A percentile compares a stretch with the other conserved stretches of the same genome.
phyloP scores from a whole-genome alignment of 2,797 vertebrate genomes.

The Fundulus diaphanus region DNA sequence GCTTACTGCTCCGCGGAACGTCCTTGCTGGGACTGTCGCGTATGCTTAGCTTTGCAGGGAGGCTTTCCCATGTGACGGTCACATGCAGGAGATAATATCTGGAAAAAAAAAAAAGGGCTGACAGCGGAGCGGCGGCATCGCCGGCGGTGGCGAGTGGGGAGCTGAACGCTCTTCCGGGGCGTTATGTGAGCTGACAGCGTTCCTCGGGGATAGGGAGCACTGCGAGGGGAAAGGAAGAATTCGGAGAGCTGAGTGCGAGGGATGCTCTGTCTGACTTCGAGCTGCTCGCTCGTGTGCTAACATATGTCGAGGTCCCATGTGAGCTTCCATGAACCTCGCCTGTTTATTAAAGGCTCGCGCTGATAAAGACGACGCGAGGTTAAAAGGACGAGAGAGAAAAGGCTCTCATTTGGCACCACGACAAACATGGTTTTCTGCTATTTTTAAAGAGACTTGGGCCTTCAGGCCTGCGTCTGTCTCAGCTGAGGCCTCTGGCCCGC shows the following conservation, averaged over 20 bases:
- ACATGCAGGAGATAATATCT: constrained; percentile 66
- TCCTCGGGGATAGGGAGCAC: constrained; percentile 62
- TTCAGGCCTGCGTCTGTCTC: constrained; percentile 35
- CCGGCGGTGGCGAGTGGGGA: constrained; percentile 38
- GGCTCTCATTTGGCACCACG: constrained; percentile 16
- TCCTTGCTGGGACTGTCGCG: constrained; percentile 68
- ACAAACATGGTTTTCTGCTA: constrained; percentile 20
- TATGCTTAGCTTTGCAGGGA: constrained; percentile 62
- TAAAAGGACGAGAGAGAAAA: not conserved
- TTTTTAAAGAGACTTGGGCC: constrained; percentile 33
- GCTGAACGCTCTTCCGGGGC: constrained; percentile 60
- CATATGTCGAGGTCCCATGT: constrained; percentile 43
- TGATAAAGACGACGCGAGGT: constrained; percentile 28
- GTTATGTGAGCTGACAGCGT: constrained; percentile 73
- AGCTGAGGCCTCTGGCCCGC: constrained; percentile 57
- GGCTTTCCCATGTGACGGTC: constrained; percentile 54
- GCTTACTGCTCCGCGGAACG: constrained; percentile 58
- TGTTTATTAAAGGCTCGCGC: constrained; percentile 43
- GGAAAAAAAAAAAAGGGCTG: constrained; percentile 60
- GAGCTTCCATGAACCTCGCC: constrained; percentile 47
- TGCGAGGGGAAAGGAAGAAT: constrained; percentile 45
- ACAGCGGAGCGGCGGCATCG: constrained; percentile 41
- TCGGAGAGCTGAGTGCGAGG: constrained; percentile 50
- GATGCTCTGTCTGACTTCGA: constrained; percentile 52
- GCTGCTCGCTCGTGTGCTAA: constrained; percentile 32